These are phyloP conservation scores for Acanthiza pusilla DNA, from an alignment of 2,797 vertebrate species.

Conservation along the genomic window DNA sequence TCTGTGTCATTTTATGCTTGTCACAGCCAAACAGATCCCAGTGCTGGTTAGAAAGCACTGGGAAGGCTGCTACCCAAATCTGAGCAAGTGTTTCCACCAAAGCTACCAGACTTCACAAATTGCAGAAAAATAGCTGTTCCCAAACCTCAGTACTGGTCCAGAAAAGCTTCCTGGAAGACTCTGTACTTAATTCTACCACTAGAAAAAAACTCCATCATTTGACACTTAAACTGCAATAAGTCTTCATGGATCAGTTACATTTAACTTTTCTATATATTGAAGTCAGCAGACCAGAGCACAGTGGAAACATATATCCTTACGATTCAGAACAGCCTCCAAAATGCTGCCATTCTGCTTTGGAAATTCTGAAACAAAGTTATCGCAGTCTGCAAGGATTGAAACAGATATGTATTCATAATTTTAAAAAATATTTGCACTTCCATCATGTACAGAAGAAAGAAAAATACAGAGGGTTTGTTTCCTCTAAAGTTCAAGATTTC, in stretches of 20 bases:
- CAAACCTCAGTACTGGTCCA: background rate
- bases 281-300: background rate
- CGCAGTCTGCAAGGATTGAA: background rate
- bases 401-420: background rate
- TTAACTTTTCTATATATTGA: background rate
- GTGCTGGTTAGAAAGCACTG: background rate
- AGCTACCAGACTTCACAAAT: background rate
- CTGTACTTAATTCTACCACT: background rate
- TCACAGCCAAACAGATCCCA: background rate
- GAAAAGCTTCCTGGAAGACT: background rate
- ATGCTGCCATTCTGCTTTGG: background rate
- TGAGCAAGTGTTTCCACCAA: background rate
- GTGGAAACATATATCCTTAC: background rate
- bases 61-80: background rate
- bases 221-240: background rate
- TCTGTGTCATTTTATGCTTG: background rate
- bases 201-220: rapidly evolving
- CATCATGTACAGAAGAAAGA: background rate
- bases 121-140: background rate
- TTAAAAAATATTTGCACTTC: background rate
- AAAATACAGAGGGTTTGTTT: background rate
- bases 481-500: background rate
- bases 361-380: background rate
- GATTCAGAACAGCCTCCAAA: background rate
- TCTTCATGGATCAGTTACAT: background rate